A percentile compares a stretch with the other conserved stretches of the same genome.
phyloP scores from a whole-genome alignment of 2,888 invertebrate genomes.

The Harpagoxenus sublaevis region DNA sequence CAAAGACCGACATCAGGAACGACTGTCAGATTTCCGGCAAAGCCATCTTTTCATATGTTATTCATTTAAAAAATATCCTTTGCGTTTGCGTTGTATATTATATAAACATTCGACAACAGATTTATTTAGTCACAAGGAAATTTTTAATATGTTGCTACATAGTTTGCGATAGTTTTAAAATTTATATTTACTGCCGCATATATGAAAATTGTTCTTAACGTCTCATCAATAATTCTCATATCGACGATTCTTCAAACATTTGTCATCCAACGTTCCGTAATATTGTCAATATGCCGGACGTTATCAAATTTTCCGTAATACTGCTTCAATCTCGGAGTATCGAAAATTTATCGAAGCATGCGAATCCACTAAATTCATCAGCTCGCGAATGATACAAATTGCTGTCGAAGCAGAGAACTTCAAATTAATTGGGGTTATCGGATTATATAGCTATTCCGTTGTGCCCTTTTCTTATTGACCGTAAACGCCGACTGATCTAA shows the following conservation, averaged over 20 bases:
- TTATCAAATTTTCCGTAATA: slow-evolving; percentile 33
- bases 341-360: slow-evolving; percentile 28
- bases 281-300: slow-evolving; percentile 35
- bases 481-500: not conserved
- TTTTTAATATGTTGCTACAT: not conserved
- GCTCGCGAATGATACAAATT: slow-evolving; percentile 18
- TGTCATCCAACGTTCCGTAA: slow-evolving; percentile 23
- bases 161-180: not conserved
- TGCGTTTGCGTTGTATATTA: not conserved
- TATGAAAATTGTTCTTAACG: not conserved
- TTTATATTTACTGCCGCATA: not conserved
- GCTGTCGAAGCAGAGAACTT: not conserved
- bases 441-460: not conserved
- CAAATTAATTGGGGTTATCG: slow-evolving; percentile 4
- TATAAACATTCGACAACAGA: not conserved
- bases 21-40: not conserved
- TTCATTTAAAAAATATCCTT: not conserved
- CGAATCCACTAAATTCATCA: slow-evolving; percentile 23
- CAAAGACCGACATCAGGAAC: not conserved
- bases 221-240: slow-evolving; percentile 24
- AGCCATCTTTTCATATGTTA: not conserved
- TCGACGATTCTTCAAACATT: slow-evolving; percentile 28
- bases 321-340: slow-evolving; percentile 13
- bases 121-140: not conserved
- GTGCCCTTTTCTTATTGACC: not conserved